Evolutionary conservation across 1,140 invertebrate genomes (phyloP).

Genomic region (Bombus confusus): DNA sequence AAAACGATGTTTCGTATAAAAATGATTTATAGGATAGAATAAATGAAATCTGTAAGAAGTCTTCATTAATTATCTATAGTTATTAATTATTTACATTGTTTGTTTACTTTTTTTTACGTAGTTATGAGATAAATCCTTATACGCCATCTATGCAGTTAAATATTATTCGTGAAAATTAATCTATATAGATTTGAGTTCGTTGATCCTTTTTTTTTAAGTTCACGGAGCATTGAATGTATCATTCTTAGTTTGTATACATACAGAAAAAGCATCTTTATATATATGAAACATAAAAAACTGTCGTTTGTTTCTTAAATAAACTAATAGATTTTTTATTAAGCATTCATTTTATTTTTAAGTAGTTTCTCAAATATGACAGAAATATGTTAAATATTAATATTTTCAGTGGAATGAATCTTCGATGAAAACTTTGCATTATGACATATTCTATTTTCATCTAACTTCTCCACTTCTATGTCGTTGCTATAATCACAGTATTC

Average conservation of each 20-base stretch:
- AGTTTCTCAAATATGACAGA: neutral
- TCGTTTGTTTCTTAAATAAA: neutral
- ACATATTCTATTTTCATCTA: neutral
- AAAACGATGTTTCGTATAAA: neutral
- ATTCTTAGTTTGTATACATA: neutral
- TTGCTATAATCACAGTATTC: slow-evolving; percentile 26
- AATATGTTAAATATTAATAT: neutral
- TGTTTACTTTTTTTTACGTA: neutral
- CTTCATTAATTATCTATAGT: neutral
- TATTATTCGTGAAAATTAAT: slow-evolving; percentile 1
- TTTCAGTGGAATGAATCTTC: neutral
- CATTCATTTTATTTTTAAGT: neutral
- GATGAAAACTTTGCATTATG: neutral
- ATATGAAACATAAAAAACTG: neutral
- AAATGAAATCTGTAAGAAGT: neutral
- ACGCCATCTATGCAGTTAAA: neutral
- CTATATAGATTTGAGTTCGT: slow-evolving; percentile 8
- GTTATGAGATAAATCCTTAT: neutral
- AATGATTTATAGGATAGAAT: neutral
- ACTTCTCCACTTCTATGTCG: slow-evolving; percentile 6
- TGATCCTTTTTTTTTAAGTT: neutral
- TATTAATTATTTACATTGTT: neutral
- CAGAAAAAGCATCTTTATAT: neutral
- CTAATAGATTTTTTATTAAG: neutral
- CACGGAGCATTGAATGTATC: neutral